Evolutionary conservation across 1,140 invertebrate species (phyloP), one percentile per base, ranked within the genome.

Genomic region (Drosophila virilis): DNA sequence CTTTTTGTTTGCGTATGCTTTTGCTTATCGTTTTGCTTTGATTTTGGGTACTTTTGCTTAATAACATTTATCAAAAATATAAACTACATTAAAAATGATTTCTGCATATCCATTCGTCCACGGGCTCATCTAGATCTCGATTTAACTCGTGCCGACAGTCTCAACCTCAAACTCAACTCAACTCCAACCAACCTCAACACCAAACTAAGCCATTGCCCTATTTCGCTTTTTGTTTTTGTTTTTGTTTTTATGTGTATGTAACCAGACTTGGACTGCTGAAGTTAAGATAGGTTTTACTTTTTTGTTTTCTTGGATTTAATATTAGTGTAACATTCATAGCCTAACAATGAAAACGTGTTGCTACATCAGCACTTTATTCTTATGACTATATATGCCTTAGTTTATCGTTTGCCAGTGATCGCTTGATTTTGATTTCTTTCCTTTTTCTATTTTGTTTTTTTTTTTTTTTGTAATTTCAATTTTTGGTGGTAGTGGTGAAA

Each of bases 61-160:
- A 90, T 90, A 90, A 90, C 88, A 90, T 90, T 90, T 90, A 90
- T 90, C 88, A 90, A 90, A 90, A 90, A 90, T 90, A 90, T 90
- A 90, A 90, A 90, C 88, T 90, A 90, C 88, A 90, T 80, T 89
- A 74, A 89, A 89, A 89, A 80, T 73, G 13, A 61, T 69, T 45
- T 69, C 37, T 42, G 58, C 42, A 28, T 17, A 38, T 17, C 42
- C 40, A n/a, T 12, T 33, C 6, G 32, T 33, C 17, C 35, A 43
- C 42, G 57, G 50, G 60, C 57, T 40, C 40, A 48, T 48, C 57
- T 74, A 68, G 60, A 57, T 71, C 75, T 76, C 22, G n/a, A 74
- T 73, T 70, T 75, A 81, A 78, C 82, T 81, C 78, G 64, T 74
- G 81, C 77, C 74, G 77, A 80, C 81, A 84, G 82, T 77, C 57